Base-by-base conservation (phyloP, 37 sponge, comb jelly and placozoan species). In the Geodia barretti region DNA sequence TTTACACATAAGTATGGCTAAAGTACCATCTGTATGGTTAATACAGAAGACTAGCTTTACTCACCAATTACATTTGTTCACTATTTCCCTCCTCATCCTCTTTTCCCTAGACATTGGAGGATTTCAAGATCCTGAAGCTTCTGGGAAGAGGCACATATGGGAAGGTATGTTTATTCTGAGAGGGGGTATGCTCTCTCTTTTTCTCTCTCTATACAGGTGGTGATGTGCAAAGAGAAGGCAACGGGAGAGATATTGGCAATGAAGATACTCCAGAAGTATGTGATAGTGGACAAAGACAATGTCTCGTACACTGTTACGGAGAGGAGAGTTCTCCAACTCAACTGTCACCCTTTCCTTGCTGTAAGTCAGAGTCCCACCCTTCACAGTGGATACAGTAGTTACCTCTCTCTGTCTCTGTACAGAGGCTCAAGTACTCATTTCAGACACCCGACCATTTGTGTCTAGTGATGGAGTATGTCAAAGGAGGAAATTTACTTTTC, bases 391-490 rank as follows among this genome's bases (percentile, higher is more conserved):
- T n/a, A n/a, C n/a, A n/a, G n/a, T n/a, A n/a, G n/a, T n/a, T 59
- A 1, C 0, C 33, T 19, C 34, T 7, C 31, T n/a, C n/a, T n/a
- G n/a, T n/a, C n/a, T n/a, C n/a, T n/a, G n/a, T 73, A 35, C 86
- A 97, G 98, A 70, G 75, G 3, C 84, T 98, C 26, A 83, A 88
- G 61, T 96, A 94, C 77, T 96, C 96, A 17, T 98, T 98, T 78
- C 99, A 98, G 54, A 98, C 96, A 1, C 74, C 92, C 23, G 92
- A 91, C 66, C 63, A 94, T 1, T 91, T 98, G 23, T 98, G 99
- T 65, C 96, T 98, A 73, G 99, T 98, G 39, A 95, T 98, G 99
- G 99, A 98, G 67, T 98, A 98, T 73, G 99, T 98, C 61, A 95
- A 93, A 72, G 99, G 99, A 59, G 99, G 99, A 66, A 96, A 98